Conservation (phyloP, 1,140 invertebrate species). For the Procambarus virginalis region DNA sequence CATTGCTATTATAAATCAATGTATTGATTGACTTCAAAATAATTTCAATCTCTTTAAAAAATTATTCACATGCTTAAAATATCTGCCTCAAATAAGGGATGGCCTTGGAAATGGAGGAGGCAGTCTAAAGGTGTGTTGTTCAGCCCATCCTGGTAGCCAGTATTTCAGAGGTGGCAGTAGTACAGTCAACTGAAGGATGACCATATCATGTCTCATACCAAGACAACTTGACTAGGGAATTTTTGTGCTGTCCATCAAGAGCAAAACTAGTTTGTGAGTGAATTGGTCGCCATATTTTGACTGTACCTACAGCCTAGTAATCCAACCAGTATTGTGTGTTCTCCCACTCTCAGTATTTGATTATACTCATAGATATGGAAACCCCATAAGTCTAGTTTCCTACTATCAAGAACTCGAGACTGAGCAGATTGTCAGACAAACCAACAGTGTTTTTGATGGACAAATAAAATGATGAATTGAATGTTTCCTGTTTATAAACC, state of each 20-base stretch:
- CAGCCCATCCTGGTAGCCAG: constrained; percentile 49
- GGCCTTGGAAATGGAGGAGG: neutral
- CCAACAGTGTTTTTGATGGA: constrained; percentile 62
- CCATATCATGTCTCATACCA: neutral
- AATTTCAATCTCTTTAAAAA: constrained; percentile 18
- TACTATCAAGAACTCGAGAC: constrained; percentile 32
- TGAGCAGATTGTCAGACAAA: constrained; percentile 49
- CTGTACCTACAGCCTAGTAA: constrained; percentile 27
- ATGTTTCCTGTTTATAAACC: neutral
- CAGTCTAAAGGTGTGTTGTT: constrained; percentile 9
- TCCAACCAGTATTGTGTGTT: constrained; percentile 50
- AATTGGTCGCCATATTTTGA: constrained; percentile 12
- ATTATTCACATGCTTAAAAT: constrained; percentile 45
- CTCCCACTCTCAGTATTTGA: constrained; percentile 47
- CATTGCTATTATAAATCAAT: constrained; percentile 37
- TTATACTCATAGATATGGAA: constrained; percentile 30
- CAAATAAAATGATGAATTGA: constrained; percentile 41
- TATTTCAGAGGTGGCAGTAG: constrained; percentile 43
- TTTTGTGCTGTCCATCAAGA: neutral
- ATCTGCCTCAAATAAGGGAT: neutral
- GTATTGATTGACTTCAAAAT: constrained; percentile 17
- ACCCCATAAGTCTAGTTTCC: constrained; percentile 30
- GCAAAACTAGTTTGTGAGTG: neutral
- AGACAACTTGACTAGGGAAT: neutral
- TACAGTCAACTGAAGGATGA: constrained; percentile 27